Conservation (phyloP, 2,113 vertebrate genomes). For the Numida meleagris region DNA sequence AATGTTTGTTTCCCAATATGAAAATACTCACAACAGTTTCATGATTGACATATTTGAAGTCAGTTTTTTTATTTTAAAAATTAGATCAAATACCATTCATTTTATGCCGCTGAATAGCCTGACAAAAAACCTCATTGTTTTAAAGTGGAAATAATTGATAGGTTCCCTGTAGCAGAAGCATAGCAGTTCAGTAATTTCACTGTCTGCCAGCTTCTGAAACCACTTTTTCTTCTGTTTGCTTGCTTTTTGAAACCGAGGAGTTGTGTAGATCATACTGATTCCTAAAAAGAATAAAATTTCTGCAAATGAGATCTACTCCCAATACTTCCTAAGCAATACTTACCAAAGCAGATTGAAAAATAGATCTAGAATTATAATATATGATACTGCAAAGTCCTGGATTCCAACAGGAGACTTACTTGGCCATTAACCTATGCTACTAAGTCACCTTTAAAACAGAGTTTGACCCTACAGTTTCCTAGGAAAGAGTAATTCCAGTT, state of each 20-base stretch:
- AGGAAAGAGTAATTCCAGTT: neutral
- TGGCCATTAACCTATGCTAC: neutral
- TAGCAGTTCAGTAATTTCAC: slow-evolving; percentile 2
- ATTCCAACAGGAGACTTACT: neutral
- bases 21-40: neutral
- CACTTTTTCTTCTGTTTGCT: neutral
- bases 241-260: neutral
- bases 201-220: slow-evolving; percentile 2
- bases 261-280: neutral
- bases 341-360: neutral
- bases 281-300: neutral
- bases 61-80: neutral
- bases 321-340: neutral
- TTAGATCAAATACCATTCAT: neutral
- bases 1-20: neutral
- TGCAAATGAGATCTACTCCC: neutral
- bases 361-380: neutral
- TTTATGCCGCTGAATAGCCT: neutral
- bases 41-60: neutral
- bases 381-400: neutral
- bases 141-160: slow-evolving; percentile 20
- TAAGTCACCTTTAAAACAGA: neutral
- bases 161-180: neutral
- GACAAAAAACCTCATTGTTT: slow-evolving; percentile 7
- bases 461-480: neutral